Conservation (phyloP, 2,797 vertebrate genomes). For the Astyanax mexicanus region DNA sequence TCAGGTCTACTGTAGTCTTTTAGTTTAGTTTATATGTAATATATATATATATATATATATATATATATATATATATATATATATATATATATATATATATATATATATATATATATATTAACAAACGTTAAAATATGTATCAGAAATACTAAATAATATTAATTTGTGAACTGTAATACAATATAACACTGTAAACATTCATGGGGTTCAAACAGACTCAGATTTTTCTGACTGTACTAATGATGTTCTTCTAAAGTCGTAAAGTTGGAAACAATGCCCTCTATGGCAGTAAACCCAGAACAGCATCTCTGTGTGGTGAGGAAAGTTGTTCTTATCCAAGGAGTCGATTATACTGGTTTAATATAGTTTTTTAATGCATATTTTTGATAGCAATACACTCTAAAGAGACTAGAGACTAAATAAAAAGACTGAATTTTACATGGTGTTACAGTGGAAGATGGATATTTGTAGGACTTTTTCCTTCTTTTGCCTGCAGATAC, state of each 20-base stretch:
- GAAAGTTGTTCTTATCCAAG: neutral
- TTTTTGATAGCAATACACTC: neutral
- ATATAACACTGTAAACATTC: too few relatives aligned
- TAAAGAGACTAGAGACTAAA: too few relatives aligned
- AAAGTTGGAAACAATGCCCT: slow-evolving; percentile 33
- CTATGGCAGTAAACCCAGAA: neutral
- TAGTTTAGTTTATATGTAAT: too few relatives aligned
- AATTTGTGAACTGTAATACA: too few relatives aligned
- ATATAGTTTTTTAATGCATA: neutral
- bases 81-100: too few relatives aligned
- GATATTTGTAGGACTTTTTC: neutral
- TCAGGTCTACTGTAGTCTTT: too few relatives aligned
- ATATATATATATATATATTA: too few relatives aligned
- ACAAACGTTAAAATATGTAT: too few relatives aligned
- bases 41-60: too few relatives aligned
- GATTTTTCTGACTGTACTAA: neutral
- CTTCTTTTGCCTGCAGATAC: neutral
- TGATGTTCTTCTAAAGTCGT: neutral
- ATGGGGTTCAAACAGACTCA: neutral
- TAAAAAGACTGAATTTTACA: neutral
- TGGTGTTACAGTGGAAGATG: neutral
- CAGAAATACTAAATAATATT: too few relatives aligned
- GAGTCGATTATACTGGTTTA: neutral
- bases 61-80: too few relatives aligned
- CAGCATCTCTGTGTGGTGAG: neutral